Percentiles rank a stretch among this genome's conserved stretches.
phyloP scores from a whole-genome alignment of 2,797 vertebrate genomes.

The Sternarchorhynchus goeldii region DNA sequence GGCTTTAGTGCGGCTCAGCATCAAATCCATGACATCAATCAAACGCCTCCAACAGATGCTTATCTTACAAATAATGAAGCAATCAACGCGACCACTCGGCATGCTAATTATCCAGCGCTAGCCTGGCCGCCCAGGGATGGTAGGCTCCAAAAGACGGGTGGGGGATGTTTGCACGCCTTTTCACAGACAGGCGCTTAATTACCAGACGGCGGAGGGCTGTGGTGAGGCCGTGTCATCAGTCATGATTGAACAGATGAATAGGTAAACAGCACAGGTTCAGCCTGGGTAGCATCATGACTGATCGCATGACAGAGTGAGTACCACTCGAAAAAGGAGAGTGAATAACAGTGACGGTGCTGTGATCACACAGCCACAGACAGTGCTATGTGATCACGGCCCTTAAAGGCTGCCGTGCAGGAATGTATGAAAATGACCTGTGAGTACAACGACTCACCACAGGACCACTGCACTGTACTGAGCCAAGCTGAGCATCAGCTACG shows the following conservation, averaged over 20 bases:
- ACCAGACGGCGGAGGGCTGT: conserved; percentile 61
- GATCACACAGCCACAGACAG: not conserved
- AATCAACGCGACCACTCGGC: conserved; percentile 70
- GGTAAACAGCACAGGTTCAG: conserved; percentile 57
- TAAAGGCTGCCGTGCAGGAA: not conserved
- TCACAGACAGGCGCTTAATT: conserved; percentile 66
- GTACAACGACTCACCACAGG: too few relatives aligned
- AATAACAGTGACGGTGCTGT: conserved; percentile 5
- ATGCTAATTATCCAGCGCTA: conserved; percentile 65
- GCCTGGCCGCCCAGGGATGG: conserved; percentile 50
- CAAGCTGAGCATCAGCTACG: too few relatives aligned
- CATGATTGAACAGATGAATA: conserved; percentile 68
- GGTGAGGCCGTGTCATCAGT: conserved; percentile 60
- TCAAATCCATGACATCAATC: conserved; percentile 64
- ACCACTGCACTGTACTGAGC: too few relatives aligned
- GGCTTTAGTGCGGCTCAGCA: conserved; percentile 61
- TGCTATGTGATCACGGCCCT: conserved; percentile 9
- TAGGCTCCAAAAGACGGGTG: conserved; percentile 25
- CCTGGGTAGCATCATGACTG: conserved; percentile 9
- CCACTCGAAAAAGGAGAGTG: conserved; percentile 57
- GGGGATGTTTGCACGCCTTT: conserved; percentile 18
- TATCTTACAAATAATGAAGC: conserved; percentile 71
- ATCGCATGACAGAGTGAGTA: conserved; percentile 47
- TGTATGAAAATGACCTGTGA: not conserved
- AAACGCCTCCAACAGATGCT: conserved; percentile 59